phyloP scores from a whole-genome alignment of 2,888 invertebrate species.

The Itoplectis maculator region DNA sequence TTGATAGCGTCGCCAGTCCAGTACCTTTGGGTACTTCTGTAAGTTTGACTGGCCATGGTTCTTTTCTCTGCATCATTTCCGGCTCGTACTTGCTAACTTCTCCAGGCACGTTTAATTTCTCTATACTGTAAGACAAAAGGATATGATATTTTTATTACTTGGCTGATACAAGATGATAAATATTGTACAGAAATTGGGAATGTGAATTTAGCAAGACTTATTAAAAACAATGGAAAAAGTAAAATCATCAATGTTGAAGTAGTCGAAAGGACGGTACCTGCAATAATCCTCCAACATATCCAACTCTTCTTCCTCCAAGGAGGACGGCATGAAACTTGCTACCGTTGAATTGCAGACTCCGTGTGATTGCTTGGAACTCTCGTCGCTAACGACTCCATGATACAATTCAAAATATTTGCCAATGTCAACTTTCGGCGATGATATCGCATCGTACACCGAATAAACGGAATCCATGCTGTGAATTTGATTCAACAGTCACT shows the following conservation, averaged over 20 bases:
- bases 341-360: slow-evolving; percentile 37
- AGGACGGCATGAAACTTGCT: slow-evolving; percentile 72
- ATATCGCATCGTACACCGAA: slow-evolving; percentile 70
- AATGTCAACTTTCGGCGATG: slow-evolving; percentile 72
- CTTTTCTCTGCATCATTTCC: slow-evolving; percentile 46
- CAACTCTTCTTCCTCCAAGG: slow-evolving; percentile 84
- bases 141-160: neutral
- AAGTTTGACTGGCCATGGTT: slow-evolving; percentile 63
- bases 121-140: slow-evolving; percentile 68
- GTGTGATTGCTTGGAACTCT: slow-evolving; percentile 44
- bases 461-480: slow-evolving; percentile 75
- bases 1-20: slow-evolving; percentile 75
- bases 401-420: slow-evolving; percentile 74
- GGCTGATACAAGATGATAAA: no score
- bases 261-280: slow-evolving; percentile 84
- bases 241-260: neutral
- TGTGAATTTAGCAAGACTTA: neutral
- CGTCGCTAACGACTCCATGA: slow-evolving; percentile 55
- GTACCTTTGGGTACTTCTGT: slow-evolving; percentile 72
- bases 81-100: slow-evolving; percentile 71
- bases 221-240: slow-evolving; percentile 13
- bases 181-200: no score
- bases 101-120: slow-evolving; percentile 78
- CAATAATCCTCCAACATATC: slow-evolving; percentile 84
- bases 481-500: neutral